Evolutionary conservation across 2,888 invertebrate species (phyloP), one percentile per base, ranked within the genome.

Genomic region (Diarsia mendica): DNA sequence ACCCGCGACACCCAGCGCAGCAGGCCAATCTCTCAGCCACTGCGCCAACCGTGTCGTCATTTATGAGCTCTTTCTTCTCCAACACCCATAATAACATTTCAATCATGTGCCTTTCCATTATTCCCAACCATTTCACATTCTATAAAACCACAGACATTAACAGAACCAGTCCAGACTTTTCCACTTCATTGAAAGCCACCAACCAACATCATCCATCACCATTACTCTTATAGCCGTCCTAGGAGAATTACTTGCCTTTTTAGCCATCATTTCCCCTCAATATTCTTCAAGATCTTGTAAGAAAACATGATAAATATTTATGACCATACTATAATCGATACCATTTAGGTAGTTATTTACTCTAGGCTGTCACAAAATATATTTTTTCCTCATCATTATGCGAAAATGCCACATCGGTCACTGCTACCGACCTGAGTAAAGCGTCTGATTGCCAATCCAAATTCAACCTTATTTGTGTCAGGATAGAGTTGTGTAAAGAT

Each of bases 371-470:
- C 64, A 66, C 33, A 18, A 79, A 64, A 67, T 75, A 68, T 64
- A 58, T 76, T 84, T 79, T 83, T 81, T 71, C 60, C 74, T 78
- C 73, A 77, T 84, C 69, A 71, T 33, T 78, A 84, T 84, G 82
- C 83, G 76, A 87, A 85, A 86, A 88, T 88, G 84, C 87, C 80
- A 28, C 78, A 64, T 53, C 86, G 88, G 89, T 87, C 87, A 85
- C 77, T 83, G 84, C 80, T 86, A 64, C 66, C 44, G 33, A 66
- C 60, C 61, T 13, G 39, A 73, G 55, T 64, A 75, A 65, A 75
- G 83, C 85, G 71, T 55, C 8, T 28, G 4, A 8, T 20, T 75
- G 67, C 39, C 67, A 60, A 48, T n/a, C 60, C 28, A 75, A 48
- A 67, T 46, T 72, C 48, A 51, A 71, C 77, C 64, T 72, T 86